Conservation (phyloP, 1,140 invertebrate genomes). For the Centruroides vittatus region DNA sequence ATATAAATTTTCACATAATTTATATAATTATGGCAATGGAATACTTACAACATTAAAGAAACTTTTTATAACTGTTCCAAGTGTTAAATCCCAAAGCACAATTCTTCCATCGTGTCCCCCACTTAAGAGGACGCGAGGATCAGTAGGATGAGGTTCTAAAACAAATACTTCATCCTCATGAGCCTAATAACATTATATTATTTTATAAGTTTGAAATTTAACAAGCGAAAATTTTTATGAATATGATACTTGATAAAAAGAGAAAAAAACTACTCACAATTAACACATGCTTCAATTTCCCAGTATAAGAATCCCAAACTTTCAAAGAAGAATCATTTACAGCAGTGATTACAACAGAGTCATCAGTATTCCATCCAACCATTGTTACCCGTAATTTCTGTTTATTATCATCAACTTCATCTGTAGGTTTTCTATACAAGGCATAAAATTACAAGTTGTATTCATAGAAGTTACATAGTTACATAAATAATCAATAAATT, state of each 20-base stretch:
- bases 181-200: constrained; percentile 37
- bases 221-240: not conserved
- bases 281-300: constrained; percentile 28
- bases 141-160: constrained; percentile 76
- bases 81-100: constrained; percentile 70
- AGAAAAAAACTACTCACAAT: constrained; percentile 21
- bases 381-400: constrained; percentile 77
- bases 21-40: not conserved
- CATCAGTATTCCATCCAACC: constrained; percentile 86
- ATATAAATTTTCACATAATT: not conserved
- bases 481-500: too few relatives aligned
- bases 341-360: constrained; percentile 76
- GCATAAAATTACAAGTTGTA: constrained; percentile 7
- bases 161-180: constrained; percentile 93
- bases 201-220: not conserved
- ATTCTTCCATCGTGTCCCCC: constrained; percentile 93
- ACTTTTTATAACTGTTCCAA: constrained; percentile 35
- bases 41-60: constrained; percentile 25
- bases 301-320: constrained; percentile 64
- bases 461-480: too few relatives aligned
- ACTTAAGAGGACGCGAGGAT: constrained; percentile 61
- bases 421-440: constrained; percentile 17
- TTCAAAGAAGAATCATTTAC: constrained; percentile 65
- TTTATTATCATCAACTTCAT: constrained; percentile 41
- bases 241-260: too few relatives aligned